These are phyloP conservation scores for Epistrophella euchroma DNA, from an alignment of 2,888 invertebrate genomes.

Conservation along the genomic window DNA sequence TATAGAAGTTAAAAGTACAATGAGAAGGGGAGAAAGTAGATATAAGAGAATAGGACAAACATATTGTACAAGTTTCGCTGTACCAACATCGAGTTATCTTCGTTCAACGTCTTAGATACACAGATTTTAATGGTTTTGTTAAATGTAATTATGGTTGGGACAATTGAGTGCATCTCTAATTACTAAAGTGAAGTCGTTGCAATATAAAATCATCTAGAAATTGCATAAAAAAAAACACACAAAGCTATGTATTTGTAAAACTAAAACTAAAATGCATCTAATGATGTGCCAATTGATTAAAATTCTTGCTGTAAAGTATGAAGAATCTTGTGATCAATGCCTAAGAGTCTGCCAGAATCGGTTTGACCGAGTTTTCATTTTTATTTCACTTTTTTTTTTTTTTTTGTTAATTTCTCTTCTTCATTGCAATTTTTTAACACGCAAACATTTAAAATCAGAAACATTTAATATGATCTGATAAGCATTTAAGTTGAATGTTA, in stretches of 20 bases:
- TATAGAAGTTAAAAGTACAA: constrained; percentile 37
- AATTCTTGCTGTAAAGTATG: constrained; percentile 38
- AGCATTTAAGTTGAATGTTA: constrained; percentile 8
- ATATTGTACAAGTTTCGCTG: neutral
- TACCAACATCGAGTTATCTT: constrained; percentile 6
- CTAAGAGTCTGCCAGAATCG: constrained; percentile 60
- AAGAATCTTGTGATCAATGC: constrained; percentile 48
- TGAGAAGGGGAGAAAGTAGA: neutral
- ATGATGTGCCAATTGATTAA: constrained; percentile 64
- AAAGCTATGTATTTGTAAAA: neutral
- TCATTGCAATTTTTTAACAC: constrained; percentile 9
- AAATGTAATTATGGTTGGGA: neutral
- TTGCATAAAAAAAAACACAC: neutral
- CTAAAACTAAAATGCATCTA: neutral
- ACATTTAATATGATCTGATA: constrained; percentile 14
- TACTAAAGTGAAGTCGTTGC: neutral
- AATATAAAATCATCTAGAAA: neutral
- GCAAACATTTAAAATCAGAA: constrained; percentile 9
- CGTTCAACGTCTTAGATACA: neutral
- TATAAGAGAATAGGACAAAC: neutral
- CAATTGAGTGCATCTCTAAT: constrained; percentile 37
- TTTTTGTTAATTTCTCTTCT: neutral
- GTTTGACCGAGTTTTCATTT: constrained; percentile 67
- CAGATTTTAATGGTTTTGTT: neutral
- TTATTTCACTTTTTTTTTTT: constrained; percentile 9